Percentiles rank a stretch among this genome's conserved stretches.
Evolutionary conservation across 2,888 invertebrate species (phyloP).

Genomic region (Drosophila paranaensis): DNA sequence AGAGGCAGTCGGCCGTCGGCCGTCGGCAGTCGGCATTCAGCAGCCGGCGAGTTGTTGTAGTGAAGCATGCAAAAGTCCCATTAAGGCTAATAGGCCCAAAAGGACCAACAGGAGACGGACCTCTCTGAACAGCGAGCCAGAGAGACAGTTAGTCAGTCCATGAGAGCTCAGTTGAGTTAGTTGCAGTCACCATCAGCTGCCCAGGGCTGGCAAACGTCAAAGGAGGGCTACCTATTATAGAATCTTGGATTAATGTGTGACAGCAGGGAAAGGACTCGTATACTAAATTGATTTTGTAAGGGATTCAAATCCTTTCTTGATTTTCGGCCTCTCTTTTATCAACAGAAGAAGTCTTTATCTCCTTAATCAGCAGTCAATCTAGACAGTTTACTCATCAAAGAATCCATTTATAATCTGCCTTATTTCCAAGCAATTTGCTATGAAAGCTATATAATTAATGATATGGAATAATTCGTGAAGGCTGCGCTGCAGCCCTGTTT

Average conservation of each 20-base stretch:
- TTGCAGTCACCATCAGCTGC: slow-evolving; percentile 36
- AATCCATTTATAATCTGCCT: too few species aligned
- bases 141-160: slow-evolving; percentile 56
- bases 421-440: background rate
- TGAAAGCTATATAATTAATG: slow-evolving; percentile 11
- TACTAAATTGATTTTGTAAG: too few species aligned
- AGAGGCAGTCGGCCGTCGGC: slow-evolving; percentile 40
- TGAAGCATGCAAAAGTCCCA: slow-evolving; percentile 76
- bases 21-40: slow-evolving; percentile 46
- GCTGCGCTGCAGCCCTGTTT: slow-evolving; percentile 28
- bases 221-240: too few species aligned
- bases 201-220: slow-evolving; percentile 43
- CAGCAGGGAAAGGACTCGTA: too few species aligned
- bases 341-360: too few species aligned
- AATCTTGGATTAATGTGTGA: background rate
- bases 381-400: too few species aligned
- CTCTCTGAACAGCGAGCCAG: slow-evolving; percentile 31
- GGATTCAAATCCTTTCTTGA: too few species aligned
- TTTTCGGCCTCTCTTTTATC: too few species aligned
- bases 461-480: background rate
- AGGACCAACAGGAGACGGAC: slow-evolving; percentile 54
- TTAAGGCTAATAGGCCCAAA: slow-evolving; percentile 77
- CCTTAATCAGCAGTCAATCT: too few species aligned
- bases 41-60: slow-evolving; percentile 66
- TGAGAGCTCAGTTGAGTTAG: slow-evolving; percentile 56